Evolutionary conservation across 2,113 vertebrate genomes (phyloP), one percentile per base, ranked within the genome.

Genomic region (Paradisaea rubra): DNA sequence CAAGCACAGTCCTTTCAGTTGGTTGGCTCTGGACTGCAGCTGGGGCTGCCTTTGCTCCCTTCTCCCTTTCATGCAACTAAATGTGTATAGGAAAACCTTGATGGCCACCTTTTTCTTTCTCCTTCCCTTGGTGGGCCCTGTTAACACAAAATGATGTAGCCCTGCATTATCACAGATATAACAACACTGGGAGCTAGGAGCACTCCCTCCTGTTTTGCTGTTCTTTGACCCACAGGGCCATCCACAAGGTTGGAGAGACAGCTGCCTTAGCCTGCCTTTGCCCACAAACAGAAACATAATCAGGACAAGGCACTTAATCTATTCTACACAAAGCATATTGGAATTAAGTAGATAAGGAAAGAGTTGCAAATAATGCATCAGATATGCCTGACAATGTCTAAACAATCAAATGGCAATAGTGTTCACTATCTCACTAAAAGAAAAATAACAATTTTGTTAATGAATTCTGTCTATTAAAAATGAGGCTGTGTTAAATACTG

Each of bases 371-470:
- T 86, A 93, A 97, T 87, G 82, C 76, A 94, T 94, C 76, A 91
- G 78, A 94, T 87, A 83, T 23, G 64, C 91, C 81, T 97, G 88
- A 96, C 95, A 94, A 92, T 49, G 92, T 95, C 92, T 88, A 91
- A 97, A 96, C 66, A 86, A 88, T 92, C 83, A 92, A 90, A 94
- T 80, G 28, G 69, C 81, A 86, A 76, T 20, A 41, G 68, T 33
- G 60, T 68, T 88, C 52, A 91, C 87, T 65, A 82, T 56, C 44
- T 83, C 49, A 61, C 60, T n/a, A 87, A 88, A 86, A 83, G 37
- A 85, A 97, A 95, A 96, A 93, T 11, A 78, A 88, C 37, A 6
- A 52, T 71, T 96, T 91, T 85, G 17, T 95, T 73, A 68, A 53
- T 61, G 71, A 92, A 89, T 76, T 88, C n/a, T 65, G 63, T 50